These are phyloP conservation scores for Chrysaora quinquecirrha DNA, from an alignment of 30 jellyfish, hydroid and myxozoan genomes.

Conservation along the genomic window DNA sequence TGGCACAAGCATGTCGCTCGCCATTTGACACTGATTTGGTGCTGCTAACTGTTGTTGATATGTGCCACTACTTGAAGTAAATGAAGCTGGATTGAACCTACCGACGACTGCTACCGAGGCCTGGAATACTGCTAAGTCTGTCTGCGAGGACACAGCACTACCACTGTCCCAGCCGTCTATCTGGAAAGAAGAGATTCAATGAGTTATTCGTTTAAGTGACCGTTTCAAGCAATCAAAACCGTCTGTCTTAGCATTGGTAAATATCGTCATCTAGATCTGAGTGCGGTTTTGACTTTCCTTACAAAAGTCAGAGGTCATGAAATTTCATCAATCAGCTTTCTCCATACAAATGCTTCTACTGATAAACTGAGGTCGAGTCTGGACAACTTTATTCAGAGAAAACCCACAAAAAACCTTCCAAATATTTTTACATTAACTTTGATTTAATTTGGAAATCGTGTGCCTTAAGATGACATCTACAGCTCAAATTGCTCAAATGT, in stretches of 20 bases:
- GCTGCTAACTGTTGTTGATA: conserved; percentile 57
- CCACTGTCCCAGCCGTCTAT: conserved; percentile 67
- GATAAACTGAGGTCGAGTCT: no score
- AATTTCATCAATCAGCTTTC: conserved; percentile 14
- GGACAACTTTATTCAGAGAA: no score
- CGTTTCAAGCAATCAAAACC: conserved; percentile 24
- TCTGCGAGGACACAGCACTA: conserved; percentile 32
- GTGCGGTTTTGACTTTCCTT: conserved; percentile 60
- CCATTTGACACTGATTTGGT: conserved; percentile 74
- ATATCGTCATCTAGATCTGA: conserved; percentile 24
- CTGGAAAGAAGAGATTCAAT: conserved; percentile 40
- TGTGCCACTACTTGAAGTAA: conserved; percentile 25
- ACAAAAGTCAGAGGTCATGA: conserved; percentile 61
- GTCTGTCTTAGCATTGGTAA: conserved; percentile 18
- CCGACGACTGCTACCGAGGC: conserved; percentile 43
- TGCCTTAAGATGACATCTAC: no score
- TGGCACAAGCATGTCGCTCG: conserved; percentile 88
- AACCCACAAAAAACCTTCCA: no score
- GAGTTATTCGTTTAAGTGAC: conserved; percentile 28
- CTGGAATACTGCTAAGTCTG: conserved; percentile 52
- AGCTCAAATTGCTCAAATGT: no score
- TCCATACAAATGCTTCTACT: no score
- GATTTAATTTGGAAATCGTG: no score
- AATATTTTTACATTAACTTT: no score
- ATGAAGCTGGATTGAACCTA: conserved; percentile 52